phyloP scores from a whole-genome alignment of 2,888 invertebrate species.

The Mylabris sibirica region DNA sequence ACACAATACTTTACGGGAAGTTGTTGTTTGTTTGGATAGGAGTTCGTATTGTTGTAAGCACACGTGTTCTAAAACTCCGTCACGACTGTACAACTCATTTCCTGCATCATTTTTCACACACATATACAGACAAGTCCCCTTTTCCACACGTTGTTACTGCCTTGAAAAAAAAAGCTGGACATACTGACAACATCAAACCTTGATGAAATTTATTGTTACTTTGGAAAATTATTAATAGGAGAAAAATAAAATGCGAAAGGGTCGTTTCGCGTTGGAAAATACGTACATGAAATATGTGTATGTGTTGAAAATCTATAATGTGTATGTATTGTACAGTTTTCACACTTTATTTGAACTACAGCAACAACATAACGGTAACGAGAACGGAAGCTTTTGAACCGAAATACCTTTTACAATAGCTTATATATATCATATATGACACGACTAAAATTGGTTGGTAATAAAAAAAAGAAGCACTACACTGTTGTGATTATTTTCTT shows the following conservation, averaged over 20 bases:
- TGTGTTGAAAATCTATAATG: slow-evolving; percentile 39
- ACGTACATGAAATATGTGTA: slow-evolving; percentile 31
- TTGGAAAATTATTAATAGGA: slow-evolving; percentile 43
- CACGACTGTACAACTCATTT: slow-evolving; percentile 13
- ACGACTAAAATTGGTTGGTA: slow-evolving; percentile 36
- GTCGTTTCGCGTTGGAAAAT: slow-evolving; percentile 25
- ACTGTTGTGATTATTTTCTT: slow-evolving; percentile 8
- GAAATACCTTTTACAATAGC: slow-evolving; percentile 34
- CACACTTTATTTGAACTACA: slow-evolving; percentile 36
- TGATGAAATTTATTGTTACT: slow-evolving; percentile 43
- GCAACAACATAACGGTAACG: not conserved
- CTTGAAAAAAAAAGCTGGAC: slow-evolving; percentile 40
- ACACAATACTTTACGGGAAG: not conserved
- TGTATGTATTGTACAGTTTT: slow-evolving; percentile 20
- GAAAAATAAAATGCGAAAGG: slow-evolving; percentile 26
- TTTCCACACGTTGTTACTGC: no score
- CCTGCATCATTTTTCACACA: slow-evolving; percentile 30
- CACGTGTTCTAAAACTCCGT: slow-evolving; percentile 29
- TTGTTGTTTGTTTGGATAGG: slow-evolving; percentile 12
- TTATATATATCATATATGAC: slow-evolving; percentile 42
- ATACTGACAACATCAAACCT: slow-evolving; percentile 42
- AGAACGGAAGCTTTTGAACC: slow-evolving; percentile 28
- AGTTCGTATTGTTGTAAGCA: slow-evolving; percentile 27
- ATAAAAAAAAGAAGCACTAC: slow-evolving; percentile 21
- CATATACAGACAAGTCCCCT: not conserved